Percentiles rank a stretch among this genome's conserved stretches.
phyloP scores from a whole-genome alignment of 2,888 invertebrate species.

The Melipona bicolor region DNA sequence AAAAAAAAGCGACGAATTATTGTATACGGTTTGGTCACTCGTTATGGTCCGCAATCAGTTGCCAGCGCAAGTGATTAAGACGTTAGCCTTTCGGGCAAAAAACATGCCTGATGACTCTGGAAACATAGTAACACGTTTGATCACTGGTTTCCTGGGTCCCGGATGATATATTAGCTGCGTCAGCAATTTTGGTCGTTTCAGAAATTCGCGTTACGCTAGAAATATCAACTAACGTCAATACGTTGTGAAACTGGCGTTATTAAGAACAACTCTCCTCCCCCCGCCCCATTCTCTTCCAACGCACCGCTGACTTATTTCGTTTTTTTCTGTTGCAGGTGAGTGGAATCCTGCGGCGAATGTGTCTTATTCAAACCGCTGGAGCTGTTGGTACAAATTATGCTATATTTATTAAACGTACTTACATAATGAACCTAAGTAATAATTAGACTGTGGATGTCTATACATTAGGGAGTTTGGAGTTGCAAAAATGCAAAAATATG shows the following conservation, averaged over 20 bases:
- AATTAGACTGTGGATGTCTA: too few relatives aligned
- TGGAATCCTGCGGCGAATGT: background rate
- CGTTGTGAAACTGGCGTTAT: background rate
- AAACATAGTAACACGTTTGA: background rate
- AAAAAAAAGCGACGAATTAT: too few relatives aligned
- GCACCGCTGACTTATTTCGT: background rate
- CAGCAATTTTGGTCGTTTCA: background rate
- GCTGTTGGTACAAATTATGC: background rate
- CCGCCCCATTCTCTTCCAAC: background rate
- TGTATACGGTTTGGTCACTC: too few relatives aligned
- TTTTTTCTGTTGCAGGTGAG: constrained; percentile 49
- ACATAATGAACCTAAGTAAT: too few relatives aligned
- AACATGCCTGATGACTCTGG: constrained; percentile 2
- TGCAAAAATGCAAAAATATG: too few relatives aligned
- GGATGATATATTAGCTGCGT: too few relatives aligned
- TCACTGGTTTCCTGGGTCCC: background rate
- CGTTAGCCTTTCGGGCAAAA: background rate
- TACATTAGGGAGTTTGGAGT: too few relatives aligned
- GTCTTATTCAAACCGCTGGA: background rate
- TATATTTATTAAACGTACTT: too few relatives aligned
- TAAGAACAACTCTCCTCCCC: background rate
- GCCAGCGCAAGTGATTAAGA: background rate
- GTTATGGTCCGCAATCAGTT: too few relatives aligned
- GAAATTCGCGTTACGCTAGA: background rate
- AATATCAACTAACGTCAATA: background rate